Conservation (phyloP, 2,888 invertebrate species). For the Mythimna loreyi region DNA sequence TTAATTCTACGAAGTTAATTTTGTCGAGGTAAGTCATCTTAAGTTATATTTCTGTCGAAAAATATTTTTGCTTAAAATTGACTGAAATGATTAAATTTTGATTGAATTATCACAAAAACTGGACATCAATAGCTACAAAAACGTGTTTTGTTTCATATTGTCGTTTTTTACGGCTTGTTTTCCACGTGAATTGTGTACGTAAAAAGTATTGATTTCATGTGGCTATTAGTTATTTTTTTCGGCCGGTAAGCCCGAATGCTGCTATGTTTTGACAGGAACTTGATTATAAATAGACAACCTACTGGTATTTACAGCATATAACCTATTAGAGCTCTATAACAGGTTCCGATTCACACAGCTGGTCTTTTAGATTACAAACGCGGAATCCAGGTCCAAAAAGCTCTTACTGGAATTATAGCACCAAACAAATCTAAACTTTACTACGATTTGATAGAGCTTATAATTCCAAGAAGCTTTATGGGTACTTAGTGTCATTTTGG, state of each 20-base stretch:
- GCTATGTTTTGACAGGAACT: conserved; percentile 18
- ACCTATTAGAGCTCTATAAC: background rate
- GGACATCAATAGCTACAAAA: background rate
- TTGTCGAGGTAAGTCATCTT: conserved; percentile 45
- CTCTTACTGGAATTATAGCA: background rate
- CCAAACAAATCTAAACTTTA: conserved; percentile 36
- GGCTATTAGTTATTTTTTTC: conserved; percentile 10
- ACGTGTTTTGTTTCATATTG: conserved; percentile 4
- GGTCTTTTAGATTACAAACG: background rate
- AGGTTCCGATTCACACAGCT: conserved; percentile 14
- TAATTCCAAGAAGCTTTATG: background rate
- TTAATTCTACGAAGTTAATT: conserved; percentile 20
- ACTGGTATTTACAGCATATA: background rate
- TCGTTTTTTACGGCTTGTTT: conserved; percentile 23
- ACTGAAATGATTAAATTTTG: conserved; percentile 11
- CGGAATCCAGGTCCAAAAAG: conserved; percentile 10
- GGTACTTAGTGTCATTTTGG: background rate
- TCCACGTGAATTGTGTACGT: conserved; percentile 16
- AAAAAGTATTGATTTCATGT: conserved; percentile 44
- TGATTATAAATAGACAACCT: background rate
- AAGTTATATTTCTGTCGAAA: background rate
- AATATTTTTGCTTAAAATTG: background rate
- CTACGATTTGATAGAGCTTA: conserved; percentile 10
- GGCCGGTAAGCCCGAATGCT: conserved; percentile 19
- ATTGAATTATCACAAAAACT: conserved; percentile 29